phyloP scores from a whole-genome alignment of 2,888 invertebrate species.

The Drosophila algonquin region DNA sequence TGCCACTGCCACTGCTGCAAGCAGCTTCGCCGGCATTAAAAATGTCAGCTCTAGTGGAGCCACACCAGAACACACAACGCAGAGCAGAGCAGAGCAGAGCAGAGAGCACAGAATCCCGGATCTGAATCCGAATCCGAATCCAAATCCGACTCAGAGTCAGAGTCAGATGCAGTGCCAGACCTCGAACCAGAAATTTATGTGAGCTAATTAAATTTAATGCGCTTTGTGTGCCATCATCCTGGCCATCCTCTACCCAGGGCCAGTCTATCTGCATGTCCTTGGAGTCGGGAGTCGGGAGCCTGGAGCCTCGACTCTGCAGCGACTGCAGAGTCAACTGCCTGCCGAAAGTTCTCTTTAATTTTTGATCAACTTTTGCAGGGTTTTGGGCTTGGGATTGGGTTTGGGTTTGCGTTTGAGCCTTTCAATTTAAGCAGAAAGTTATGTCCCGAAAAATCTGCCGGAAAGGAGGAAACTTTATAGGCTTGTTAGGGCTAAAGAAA shows the following conservation, averaged over 20 bases:
- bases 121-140: slow-evolving; percentile 8
- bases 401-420: slow-evolving; percentile 1
- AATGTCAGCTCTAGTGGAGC: slow-evolving; percentile 65
- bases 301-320: neutral
- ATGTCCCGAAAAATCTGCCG: slow-evolving; percentile 17
- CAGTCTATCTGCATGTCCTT: slow-evolving; percentile 28
- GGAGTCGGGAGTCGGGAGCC: too few species aligned
- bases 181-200: slow-evolving; percentile 56
- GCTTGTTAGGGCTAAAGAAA: slow-evolving; percentile 43
- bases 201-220: slow-evolving; percentile 74
- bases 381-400: neutral
- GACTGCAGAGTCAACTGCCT: slow-evolving; percentile 10
- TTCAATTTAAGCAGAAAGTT: slow-evolving; percentile 39
- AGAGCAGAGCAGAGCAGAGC: too few species aligned
- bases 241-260: neutral
- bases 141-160: slow-evolving; percentile 13
- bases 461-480: slow-evolving; percentile 43
- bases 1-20: slow-evolving; percentile 5
- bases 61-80: neutral
- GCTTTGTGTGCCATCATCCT: slow-evolving; percentile 43
- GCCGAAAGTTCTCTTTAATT: slow-evolving; percentile 52
- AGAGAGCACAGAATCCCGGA: neutral
- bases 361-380: slow-evolving; percentile 51
- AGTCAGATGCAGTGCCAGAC: slow-evolving; percentile 4
- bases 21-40: slow-evolving; percentile 53